phyloP scores from a whole-genome alignment of 2,888 invertebrate species.

The Ceriagrion tenellum region DNA sequence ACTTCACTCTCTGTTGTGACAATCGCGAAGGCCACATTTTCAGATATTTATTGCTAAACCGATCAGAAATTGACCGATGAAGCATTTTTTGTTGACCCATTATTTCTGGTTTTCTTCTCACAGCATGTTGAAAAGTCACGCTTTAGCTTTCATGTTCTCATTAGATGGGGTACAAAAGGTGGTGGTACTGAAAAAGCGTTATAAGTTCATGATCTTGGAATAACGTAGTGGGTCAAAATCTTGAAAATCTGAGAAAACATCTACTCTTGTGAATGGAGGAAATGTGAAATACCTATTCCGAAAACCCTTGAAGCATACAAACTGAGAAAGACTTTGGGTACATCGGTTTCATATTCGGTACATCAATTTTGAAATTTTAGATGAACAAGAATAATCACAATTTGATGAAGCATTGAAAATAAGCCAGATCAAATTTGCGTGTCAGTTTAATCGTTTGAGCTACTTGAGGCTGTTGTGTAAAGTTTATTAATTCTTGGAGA shows the following conservation, averaged over 20 bases:
- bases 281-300: not conserved
- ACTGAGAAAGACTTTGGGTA: too few species aligned
- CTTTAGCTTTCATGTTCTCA: not conserved
- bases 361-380: too few species aligned
- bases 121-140: not conserved
- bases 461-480: too few species aligned
- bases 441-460: too few species aligned
- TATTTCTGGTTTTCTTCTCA: not conserved
- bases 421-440: too few species aligned
- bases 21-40: conserved; percentile 53
- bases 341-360: too few species aligned
- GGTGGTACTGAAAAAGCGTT: not conserved
- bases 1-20: conserved; percentile 60
- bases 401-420: too few species aligned
- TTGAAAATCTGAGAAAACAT: not conserved
- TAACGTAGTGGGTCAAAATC: not conserved
- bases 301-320: not conserved
- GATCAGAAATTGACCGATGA: conserved; percentile 38
- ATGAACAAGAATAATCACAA: too few species aligned
- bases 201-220: not conserved
- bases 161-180: not conserved
- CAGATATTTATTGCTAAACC: conserved; percentile 45
- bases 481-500: too few species aligned
- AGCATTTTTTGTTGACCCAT: conserved; percentile 35
- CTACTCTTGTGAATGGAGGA: too few species aligned